phyloP scores from a whole-genome alignment of 2,888 invertebrate species.

The Drosophila mimetica region DNA sequence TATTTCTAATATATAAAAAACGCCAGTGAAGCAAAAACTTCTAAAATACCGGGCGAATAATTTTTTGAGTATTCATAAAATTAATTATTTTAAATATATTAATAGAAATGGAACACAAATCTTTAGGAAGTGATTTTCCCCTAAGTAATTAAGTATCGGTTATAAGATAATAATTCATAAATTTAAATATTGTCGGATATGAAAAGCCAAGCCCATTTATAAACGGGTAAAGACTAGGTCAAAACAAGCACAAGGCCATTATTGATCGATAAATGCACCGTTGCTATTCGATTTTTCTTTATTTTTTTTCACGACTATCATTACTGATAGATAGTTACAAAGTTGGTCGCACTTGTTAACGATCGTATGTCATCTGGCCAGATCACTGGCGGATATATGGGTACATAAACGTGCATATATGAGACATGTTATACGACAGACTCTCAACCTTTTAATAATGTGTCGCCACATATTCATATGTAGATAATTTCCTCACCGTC shows the following conservation, averaged over 20 bases:
- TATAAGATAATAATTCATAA: not conserved
- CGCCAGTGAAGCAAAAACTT: no score
- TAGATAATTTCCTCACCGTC: conserved; percentile 67
- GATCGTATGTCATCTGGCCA: conserved; percentile 30
- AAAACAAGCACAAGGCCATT: conserved; percentile 16
- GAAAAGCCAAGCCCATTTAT: conserved; percentile 5
- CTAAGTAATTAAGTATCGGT: not conserved
- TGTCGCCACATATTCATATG: conserved; percentile 54
- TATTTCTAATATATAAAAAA: no score
- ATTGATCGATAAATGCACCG: conserved; percentile 3
- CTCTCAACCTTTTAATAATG: conserved; percentile 52
- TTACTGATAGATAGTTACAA: conserved; percentile 57
- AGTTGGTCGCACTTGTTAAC: conserved; percentile 60
- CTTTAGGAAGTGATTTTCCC: not conserved
- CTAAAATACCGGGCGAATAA: no score
- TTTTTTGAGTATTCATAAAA: no score
- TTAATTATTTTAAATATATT: no score
- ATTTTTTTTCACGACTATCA: conserved; percentile 35
- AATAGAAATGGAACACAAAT: no score
- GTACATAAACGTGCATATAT: conserved; percentile 11
- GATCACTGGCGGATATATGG: conserved; percentile 26
- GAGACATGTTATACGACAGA: conserved; percentile 45
- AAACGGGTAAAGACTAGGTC: conserved; percentile 13
- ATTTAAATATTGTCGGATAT: not conserved
- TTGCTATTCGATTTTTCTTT: conserved; percentile 19